phyloP scores from a whole-genome alignment of 2,113 vertebrate genomes.

The Monarcha castaneiventris region DNA sequence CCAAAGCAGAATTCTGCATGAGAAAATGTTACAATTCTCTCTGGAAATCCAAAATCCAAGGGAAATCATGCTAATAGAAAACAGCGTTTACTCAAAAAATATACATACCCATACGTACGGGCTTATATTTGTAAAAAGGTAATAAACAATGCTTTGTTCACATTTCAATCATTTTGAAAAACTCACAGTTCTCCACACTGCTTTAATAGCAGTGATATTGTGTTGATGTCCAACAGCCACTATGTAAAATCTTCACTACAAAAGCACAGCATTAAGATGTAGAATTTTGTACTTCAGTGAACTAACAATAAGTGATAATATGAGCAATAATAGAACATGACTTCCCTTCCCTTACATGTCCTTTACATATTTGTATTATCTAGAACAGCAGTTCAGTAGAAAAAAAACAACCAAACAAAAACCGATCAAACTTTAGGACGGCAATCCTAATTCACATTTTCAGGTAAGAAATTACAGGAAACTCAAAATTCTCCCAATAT shows the following conservation, averaged over 20 bases:
- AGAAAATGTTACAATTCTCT: background rate
- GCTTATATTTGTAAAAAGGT: background rate
- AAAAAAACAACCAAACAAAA: background rate
- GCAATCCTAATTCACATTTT: background rate
- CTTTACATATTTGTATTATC: background rate
- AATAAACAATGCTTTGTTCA: background rate
- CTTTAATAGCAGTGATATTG: background rate
- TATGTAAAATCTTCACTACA: background rate
- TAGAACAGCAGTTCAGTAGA: background rate
- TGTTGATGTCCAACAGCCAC: background rate
- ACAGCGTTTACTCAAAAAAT: background rate
- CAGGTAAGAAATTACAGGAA: background rate
- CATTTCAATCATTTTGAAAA: background rate
- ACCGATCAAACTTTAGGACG: background rate
- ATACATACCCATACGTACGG: accelerated
- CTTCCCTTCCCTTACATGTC: background rate
- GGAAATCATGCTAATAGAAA: background rate
- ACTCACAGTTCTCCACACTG: background rate
- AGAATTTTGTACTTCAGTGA: background rate
- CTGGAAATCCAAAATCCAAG: background rate
- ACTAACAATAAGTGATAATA: background rate
- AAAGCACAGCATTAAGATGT: background rate
- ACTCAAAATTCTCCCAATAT: background rate
- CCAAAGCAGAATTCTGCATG: background rate
- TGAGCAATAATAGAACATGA: background rate